These are phyloP conservation scores for Hipparchia semele DNA, from an alignment of 2,888 invertebrate species.

Conservation along the genomic window DNA sequence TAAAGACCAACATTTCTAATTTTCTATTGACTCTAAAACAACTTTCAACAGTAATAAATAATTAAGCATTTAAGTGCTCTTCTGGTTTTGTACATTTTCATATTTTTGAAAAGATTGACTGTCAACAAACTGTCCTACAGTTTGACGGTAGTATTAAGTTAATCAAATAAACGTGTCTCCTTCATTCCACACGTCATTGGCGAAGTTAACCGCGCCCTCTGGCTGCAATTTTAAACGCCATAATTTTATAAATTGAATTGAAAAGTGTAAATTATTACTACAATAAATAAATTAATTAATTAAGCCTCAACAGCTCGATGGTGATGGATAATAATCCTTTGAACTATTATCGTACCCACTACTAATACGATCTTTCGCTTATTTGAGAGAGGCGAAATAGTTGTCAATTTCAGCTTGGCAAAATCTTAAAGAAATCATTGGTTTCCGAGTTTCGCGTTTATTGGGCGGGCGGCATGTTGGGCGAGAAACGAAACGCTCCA, in stretches of 20 bases:
- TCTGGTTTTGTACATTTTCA: constrained; percentile 16
- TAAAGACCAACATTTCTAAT: constrained; percentile 31
- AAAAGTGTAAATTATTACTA: too few relatives aligned
- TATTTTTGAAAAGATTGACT: neutral
- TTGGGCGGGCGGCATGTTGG: constrained; percentile 76
- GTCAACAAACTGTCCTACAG: too few relatives aligned
- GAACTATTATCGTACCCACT: too few relatives aligned
- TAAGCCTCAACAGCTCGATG: too few relatives aligned
- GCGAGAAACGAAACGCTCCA: constrained; percentile 74
- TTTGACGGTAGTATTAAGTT: too few relatives aligned
- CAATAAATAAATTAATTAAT: too few relatives aligned
- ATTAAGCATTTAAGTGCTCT: constrained; percentile 23
- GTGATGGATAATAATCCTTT: too few relatives aligned
- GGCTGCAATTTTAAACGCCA: too few relatives aligned
- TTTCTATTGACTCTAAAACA: constrained; percentile 36
- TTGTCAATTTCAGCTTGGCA: neutral
- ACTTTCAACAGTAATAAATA: constrained; percentile 29
- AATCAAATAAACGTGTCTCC: too few relatives aligned
- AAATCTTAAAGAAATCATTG: constrained; percentile 1
- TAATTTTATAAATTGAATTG: too few relatives aligned
- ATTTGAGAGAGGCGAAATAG: neutral
- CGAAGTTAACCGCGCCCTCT: too few relatives aligned
- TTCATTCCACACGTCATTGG: too few relatives aligned
- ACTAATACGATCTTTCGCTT: neutral
- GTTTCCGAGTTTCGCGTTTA: constrained; percentile 44